Evolutionary conservation across 2,113 vertebrate species (phyloP).

Genomic region (Cathartes aura): DNA sequence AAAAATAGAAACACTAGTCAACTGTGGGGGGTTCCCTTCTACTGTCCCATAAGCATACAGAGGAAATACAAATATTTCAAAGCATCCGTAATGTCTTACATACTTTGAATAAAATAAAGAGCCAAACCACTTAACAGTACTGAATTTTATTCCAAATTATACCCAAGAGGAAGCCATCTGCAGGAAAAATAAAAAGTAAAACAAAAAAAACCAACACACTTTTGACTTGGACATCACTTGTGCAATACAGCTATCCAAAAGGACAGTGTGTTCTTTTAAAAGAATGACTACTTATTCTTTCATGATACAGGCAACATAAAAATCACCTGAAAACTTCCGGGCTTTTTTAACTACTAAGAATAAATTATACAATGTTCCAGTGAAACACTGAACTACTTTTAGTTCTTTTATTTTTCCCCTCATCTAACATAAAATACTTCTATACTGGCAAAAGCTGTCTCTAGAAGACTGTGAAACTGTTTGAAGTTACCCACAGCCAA

Average conservation of each 20-base stretch:
- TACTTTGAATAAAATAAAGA: conserved; percentile 55
- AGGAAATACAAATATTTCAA: conserved; percentile 65
- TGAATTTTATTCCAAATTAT: conserved; percentile 64
- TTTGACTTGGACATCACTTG: conserved; percentile 49
- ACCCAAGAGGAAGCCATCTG: conserved; percentile 70
- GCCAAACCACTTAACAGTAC: conserved; percentile 62
- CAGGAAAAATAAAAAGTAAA: conserved; percentile 58
- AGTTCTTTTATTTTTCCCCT: neutral
- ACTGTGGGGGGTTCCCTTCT: conserved; percentile 55
- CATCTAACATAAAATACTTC: neutral
- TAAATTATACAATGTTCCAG: neutral
- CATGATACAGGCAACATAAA: conserved; percentile 16
- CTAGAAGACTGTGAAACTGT: neutral
- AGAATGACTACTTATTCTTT: conserved; percentile 40
- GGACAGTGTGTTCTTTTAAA: conserved; percentile 61
- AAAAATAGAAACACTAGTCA: conserved; percentile 58
- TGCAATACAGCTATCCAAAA: conserved; percentile 58
- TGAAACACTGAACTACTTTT: neutral
- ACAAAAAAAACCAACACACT: neutral
- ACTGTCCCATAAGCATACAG: conserved; percentile 49
- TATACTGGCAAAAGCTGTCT: neutral
- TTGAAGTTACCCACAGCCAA: neutral
- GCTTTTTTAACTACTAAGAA: neutral
- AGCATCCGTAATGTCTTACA: conserved; percentile 67
- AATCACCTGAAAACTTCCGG: conserved; percentile 13